phyloP scores from a whole-genome alignment of 2,797 vertebrate species.

The Myotis daubentonii region DNA sequence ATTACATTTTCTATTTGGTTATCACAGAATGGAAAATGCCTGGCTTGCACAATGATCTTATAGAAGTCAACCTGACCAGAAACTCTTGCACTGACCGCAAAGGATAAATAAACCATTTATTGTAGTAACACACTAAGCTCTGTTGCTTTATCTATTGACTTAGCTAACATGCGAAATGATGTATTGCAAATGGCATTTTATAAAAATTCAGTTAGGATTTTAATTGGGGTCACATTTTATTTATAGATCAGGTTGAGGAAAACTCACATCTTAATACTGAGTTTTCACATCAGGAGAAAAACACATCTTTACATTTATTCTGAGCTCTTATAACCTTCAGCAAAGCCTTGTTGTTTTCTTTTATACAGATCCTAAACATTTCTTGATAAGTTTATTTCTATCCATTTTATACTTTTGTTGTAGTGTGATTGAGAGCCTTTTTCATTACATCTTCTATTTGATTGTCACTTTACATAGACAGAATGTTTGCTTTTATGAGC shows the following conservation, averaged over 20 bases:
- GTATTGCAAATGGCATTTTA: background rate
- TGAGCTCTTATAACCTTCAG: background rate
- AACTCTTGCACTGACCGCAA: background rate
- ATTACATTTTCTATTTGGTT: too few species aligned
- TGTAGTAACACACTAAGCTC: background rate
- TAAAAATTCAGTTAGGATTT: background rate
- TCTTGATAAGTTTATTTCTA: conserved; percentile 7
- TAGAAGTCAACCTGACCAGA: background rate
- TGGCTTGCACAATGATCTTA: background rate
- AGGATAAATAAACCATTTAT: conserved; percentile 7
- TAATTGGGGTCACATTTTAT: background rate
- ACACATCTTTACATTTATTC: background rate
- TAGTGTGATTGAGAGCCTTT: background rate
- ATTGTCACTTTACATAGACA: background rate
- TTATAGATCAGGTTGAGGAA: background rate
- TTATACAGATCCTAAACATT: background rate
- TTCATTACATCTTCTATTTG: background rate
- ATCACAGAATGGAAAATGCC: background rate
- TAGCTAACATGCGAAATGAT: background rate
- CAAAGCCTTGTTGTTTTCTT: conserved; percentile 33
- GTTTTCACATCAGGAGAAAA: background rate
- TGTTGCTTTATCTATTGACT: background rate
- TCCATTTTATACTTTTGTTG: conserved; percentile 5
- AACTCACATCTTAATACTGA: background rate
- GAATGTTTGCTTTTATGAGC: conserved; percentile 6